Percentiles rank a stretch among this genome's conserved stretches.
These are phyloP conservation scores for Apis florea DNA, from an alignment of 1,140 invertebrate genomes.

Conservation along the genomic window DNA sequence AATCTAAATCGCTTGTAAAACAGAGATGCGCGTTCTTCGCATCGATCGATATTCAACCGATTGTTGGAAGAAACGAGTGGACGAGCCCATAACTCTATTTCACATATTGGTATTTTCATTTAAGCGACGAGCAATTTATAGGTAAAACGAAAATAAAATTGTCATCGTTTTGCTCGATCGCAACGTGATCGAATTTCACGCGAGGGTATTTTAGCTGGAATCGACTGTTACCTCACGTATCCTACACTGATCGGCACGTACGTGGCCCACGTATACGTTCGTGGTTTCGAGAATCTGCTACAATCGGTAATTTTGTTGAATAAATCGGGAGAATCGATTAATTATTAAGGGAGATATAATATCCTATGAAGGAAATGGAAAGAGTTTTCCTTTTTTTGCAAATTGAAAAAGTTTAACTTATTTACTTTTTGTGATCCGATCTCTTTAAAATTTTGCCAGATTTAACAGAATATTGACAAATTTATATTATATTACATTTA, in stretches of 20 bases:
- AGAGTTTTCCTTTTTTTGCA: no score
- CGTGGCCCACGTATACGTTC: constrained; percentile 17
- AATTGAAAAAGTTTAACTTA: no score
- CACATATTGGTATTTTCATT: background rate
- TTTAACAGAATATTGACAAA: no score
- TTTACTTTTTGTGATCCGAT: no score
- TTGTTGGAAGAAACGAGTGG: no score
- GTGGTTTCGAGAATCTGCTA: constrained; percentile 10
- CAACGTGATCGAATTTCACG: constrained; percentile 34
- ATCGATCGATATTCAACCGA: no score
- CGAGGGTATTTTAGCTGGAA: constrained; percentile 12
- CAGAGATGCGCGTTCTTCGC: no score
- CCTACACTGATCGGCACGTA: background rate
- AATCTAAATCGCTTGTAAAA: no score
- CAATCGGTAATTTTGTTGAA: background rate
- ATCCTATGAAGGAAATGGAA: no score
- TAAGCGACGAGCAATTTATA: constrained; percentile 7
- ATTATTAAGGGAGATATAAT: no score
- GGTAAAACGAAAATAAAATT: constrained; percentile 21
- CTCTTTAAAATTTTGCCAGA: no score
- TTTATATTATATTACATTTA: no score
- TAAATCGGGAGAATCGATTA: constrained; percentile 4
- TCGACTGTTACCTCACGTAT: background rate
- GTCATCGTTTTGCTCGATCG: background rate
- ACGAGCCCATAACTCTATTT: background rate